Conservation (phyloP, 1,140 invertebrate species). For the Lasioglossum baleicum region DNA sequence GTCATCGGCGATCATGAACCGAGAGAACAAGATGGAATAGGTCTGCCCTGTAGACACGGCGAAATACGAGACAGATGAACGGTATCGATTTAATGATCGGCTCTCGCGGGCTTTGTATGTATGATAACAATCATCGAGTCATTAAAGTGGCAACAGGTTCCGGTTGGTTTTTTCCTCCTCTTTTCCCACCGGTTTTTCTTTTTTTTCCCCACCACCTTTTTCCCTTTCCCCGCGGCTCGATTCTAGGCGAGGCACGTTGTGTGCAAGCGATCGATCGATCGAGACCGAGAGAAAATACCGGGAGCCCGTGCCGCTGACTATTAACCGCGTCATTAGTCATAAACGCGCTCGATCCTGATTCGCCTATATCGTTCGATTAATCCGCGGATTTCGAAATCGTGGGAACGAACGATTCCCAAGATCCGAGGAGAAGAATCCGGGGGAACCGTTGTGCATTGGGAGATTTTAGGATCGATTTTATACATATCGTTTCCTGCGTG, state of each 20-base stretch:
- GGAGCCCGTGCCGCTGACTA: conserved; percentile 54
- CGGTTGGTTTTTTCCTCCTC: conserved; percentile 19
- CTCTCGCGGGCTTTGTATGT: conserved; percentile 22
- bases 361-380: conserved; percentile 25
- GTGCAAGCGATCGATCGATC: conserved; percentile 48
- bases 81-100: conserved; percentile 45
- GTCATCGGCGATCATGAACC: too few relatives aligned
- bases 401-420: too few relatives aligned
- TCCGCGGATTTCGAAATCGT: too few relatives aligned
- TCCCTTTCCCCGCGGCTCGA: neutral
- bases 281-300: conserved; percentile 56
- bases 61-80: conserved; percentile 41
- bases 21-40: neutral
- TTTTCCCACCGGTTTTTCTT: too few relatives aligned
- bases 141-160: conserved; percentile 62
- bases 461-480: too few relatives aligned
- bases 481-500: too few relatives aligned
- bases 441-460: too few relatives aligned
- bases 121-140: conserved; percentile 60
- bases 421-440: too few relatives aligned
- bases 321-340: conserved; percentile 61
- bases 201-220: neutral
- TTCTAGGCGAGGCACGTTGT: too few relatives aligned
- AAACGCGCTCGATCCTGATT: conserved; percentile 58
- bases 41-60: neutral